These are phyloP conservation scores for Maconellicoccus hirsutus DNA, from an alignment of 1,140 invertebrate species.

Conservation along the genomic window DNA sequence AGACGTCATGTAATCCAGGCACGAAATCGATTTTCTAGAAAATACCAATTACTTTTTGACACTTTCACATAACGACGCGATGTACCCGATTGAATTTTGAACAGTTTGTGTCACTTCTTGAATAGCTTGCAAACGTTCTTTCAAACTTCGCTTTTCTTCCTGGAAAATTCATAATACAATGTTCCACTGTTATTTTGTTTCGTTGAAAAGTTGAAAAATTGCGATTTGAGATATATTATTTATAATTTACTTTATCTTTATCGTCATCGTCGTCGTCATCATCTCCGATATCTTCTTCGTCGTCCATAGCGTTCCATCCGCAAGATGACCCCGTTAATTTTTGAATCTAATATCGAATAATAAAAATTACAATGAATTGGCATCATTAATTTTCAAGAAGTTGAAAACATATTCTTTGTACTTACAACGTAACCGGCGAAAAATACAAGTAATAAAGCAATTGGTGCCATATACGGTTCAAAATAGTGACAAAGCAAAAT, in stretches of 20 bases:
- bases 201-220: too few relatives aligned
- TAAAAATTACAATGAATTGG: neutral
- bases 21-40: neutral
- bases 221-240: too few relatives aligned
- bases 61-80: slow-evolving; percentile 82
- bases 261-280: slow-evolving; percentile 71
- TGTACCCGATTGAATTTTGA: slow-evolving; percentile 84
- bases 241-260: slow-evolving; percentile 49
- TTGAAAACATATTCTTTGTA: neutral
- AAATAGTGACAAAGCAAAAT: slow-evolving; percentile 70
- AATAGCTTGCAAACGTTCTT: slow-evolving; percentile 84
- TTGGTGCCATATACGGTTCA: slow-evolving; percentile 77
- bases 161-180: slow-evolving; percentile 33
- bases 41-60: slow-evolving; percentile 67
- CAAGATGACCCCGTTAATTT: neutral
- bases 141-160: slow-evolving; percentile 92
- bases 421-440: slow-evolving; percentile 56
- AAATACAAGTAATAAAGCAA: slow-evolving; percentile 61
- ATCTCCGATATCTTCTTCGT: slow-evolving; percentile 37
- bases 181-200: slow-evolving; percentile 19
- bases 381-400: too few relatives aligned
- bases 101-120: slow-evolving; percentile 91
- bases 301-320: slow-evolving; percentile 28
- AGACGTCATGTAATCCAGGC: neutral
- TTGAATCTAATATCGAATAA: neutral